phyloP scores from a whole-genome alignment of 2,888 invertebrate genomes.

The Thymelicus sylvestris region DNA sequence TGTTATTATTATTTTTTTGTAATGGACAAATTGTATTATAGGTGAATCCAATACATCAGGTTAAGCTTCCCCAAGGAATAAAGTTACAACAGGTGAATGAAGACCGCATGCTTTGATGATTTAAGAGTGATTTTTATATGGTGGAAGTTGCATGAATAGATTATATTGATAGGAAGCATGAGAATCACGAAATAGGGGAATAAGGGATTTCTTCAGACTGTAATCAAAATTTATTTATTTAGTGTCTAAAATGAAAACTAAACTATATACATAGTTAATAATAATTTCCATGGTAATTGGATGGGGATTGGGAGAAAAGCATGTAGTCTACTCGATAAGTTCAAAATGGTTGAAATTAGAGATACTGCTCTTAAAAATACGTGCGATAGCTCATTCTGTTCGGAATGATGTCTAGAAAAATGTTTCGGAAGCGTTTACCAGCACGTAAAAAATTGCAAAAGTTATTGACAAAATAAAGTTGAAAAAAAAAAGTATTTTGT shows the following conservation, averaged over 20 bases:
- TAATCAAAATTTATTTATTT: neutral
- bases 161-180: slow-evolving; percentile 16
- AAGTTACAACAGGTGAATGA: slow-evolving; percentile 79
- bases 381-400: too few species aligned
- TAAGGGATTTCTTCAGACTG: neutral
- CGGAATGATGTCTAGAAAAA: too few species aligned
- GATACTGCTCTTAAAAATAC: too few species aligned
- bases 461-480: too few species aligned
- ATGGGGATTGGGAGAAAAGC: neutral
- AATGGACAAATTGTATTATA: slow-evolving; percentile 57
- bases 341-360: too few species aligned
- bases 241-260: neutral
- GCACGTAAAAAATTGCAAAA: too few species aligned
- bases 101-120: slow-evolving; percentile 39
- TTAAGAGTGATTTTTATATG: slow-evolving; percentile 27
- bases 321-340: too few species aligned
- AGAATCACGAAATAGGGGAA: neutral
- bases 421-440: too few species aligned
- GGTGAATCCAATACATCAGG: slow-evolving; percentile 79
- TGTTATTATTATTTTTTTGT: slow-evolving; percentile 40
- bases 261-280: neutral
- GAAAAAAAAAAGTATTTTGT: too few species aligned
- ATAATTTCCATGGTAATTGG: neutral
- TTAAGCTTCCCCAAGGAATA: slow-evolving; percentile 78
- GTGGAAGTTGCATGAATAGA: slow-evolving; percentile 27